Evolutionary conservation across 1,140 invertebrate genomes (phyloP), one percentile per base, ranked within the genome.

Genomic region (Danaus melanippus): DNA sequence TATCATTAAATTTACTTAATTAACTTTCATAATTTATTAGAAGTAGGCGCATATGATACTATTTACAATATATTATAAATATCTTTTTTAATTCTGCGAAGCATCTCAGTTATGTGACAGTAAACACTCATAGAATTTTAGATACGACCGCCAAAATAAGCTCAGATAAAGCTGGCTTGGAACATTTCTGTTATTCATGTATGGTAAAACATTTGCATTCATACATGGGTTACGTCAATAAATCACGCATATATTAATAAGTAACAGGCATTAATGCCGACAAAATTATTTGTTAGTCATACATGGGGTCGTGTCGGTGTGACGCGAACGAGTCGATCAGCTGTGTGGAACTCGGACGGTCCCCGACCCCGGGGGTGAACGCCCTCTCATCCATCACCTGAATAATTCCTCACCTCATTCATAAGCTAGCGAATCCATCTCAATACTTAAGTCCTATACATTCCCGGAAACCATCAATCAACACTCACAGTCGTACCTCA

Each of bases 341-440:
- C 81, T 82, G 81, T 64, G 61, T 62, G 69, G 64, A 76, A 76
- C 69, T 81, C 74, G 76, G 81, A 66, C 77, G 79, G 80, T 80
- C 78, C 66, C 51, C 75, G 76, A 81, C 76, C 76, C 68, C 54
- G 51, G 58, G 64, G 76, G 71, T 79, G 66, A 76, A 79, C 69
- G 76, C 67, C 70, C 61, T 56, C 46, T 57, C 64, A 73, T 66
- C 69, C 64, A 71, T 74, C 76, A 82, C 74, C 72, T 79, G 69
- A 81, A 79, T 80, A 75, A 76, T 77, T 72, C 69, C 56, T 63
- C 69, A 68, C 61, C 75, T 84, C 77, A 80, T 84, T 82, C 79
- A 80, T 81, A 76, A 66, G 61, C 69, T 51, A 58, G 50, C 69
- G 75, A 81, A 76, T 76, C 58, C 53, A 84, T 84, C 73, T 76